These are phyloP conservation scores for Oreochromis grahami DNA, from an alignment of 2,797 vertebrate genomes.

Conservation along the genomic window DNA sequence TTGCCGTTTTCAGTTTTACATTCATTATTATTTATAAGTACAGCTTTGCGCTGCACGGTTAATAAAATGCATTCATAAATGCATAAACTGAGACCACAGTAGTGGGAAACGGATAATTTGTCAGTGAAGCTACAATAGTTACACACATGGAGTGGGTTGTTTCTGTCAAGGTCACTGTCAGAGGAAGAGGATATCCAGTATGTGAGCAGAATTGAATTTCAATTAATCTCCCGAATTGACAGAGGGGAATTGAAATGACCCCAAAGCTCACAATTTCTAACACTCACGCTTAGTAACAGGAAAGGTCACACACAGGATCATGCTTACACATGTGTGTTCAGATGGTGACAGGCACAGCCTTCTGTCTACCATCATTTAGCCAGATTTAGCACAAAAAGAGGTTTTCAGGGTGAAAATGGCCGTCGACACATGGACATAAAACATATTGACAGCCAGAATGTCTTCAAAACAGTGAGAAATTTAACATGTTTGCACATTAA, in stretches of 20 bases:
- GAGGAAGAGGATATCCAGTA: slow-evolving; percentile 51
- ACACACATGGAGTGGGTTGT: slow-evolving; percentile 9
- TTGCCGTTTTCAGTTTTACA: slow-evolving; percentile 41
- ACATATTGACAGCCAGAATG: not conserved
- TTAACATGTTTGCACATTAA: not conserved
- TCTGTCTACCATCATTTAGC: not conserved
- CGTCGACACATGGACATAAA: not conserved
- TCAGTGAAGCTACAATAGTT: slow-evolving; percentile 30
- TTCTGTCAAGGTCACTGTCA: slow-evolving; percentile 61
- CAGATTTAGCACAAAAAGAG: not conserved
- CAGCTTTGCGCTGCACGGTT: slow-evolving; percentile 20
- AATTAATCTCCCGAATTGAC: slow-evolving; percentile 65
- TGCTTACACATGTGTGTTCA: not conserved
- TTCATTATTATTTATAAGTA: slow-evolving; percentile 41
- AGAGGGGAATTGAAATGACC: slow-evolving; percentile 63
- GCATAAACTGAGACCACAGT: slow-evolving; percentile 37
- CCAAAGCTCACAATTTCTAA: slow-evolving; percentile 33
- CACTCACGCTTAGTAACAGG: slow-evolving; percentile 29
- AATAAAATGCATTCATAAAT: slow-evolving; percentile 38
- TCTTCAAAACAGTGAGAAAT: not conserved
- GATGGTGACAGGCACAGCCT: not conserved
- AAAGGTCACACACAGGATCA: slow-evolving; percentile 20
- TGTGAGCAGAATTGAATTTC: slow-evolving; percentile 64
- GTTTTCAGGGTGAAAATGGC: not conserved
- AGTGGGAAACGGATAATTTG: not conserved